phyloP scores from a whole-genome alignment of 2,888 invertebrate species.

The Linnaemya vulpina region DNA sequence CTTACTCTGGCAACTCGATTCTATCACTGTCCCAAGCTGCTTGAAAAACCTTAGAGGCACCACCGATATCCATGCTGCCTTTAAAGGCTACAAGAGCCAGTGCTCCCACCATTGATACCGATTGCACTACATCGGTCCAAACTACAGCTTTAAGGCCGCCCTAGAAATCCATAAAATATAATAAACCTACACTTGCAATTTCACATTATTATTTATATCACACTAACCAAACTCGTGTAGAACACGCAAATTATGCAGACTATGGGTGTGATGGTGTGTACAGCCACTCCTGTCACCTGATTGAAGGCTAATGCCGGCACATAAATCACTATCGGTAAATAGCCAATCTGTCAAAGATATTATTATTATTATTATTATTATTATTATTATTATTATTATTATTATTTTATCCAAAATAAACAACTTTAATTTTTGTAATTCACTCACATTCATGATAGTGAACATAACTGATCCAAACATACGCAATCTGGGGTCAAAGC shows the following conservation, averaged over 20 bases:
- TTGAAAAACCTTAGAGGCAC: constrained; percentile 86
- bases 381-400: no score
- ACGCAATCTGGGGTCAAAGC: constrained; percentile 88
- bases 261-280: constrained; percentile 92
- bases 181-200: neutral
- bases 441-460: constrained; percentile 88
- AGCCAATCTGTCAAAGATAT: constrained; percentile 85
- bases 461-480: constrained; percentile 89
- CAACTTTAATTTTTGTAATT: neutral
- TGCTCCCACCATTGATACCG: constrained; percentile 90
- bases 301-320: constrained; percentile 91
- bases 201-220: neutral
- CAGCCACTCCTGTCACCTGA: constrained; percentile 93
- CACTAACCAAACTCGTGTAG: constrained; percentile 91
- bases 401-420: constrained; percentile 12
- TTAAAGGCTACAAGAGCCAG: constrained; percentile 89
- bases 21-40: constrained; percentile 88
- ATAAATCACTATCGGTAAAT: constrained; percentile 91
- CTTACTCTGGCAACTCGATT: constrained; percentile 89
- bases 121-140: constrained; percentile 91
- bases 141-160: constrained; percentile 91
- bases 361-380: constrained; percentile 36
- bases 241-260: constrained; percentile 94
- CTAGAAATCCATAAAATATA: constrained; percentile 81
- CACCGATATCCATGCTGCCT: constrained; percentile 89